Evolutionary conservation across 2,888 invertebrate genomes (phyloP), one percentile per base, ranked within the genome.

Genomic region (Pseudococcus viburni): DNA sequence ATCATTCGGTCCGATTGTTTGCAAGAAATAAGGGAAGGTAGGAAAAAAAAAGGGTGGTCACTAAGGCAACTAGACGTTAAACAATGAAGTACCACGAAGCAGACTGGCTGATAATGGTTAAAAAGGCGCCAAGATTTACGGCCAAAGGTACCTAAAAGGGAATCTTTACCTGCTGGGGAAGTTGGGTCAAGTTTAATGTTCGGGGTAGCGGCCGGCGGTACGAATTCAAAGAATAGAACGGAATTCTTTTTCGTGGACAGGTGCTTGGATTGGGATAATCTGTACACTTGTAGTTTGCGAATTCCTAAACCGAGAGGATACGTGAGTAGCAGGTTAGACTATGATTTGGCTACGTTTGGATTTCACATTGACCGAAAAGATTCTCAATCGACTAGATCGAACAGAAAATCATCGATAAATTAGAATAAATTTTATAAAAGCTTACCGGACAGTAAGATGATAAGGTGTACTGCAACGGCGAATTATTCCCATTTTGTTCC

Each of bases 361-460:
- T 42, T 42, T 42, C 3, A 6, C 3, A 42, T 42, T 7, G 42
- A 42, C 5, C 9, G 42, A 15, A n/a, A n/a, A n/a, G 55, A 55
- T 17, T n/a, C n/a, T 17, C 0, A 55, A 6, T 15, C 6, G 55
- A 55, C 26, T 15, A 73, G 26, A 73, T 64, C 64, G 64, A 73
- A 26, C 6, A 33, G 3, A 26, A 73, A 26, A 22, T 11, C 39
- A 39, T n/a, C 33, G 15, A 39, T 15, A n/a, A 15, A 15, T 26
- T 73, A 22, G 2, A 42, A 73, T 1, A 73, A 5, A 11, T 68
- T 68, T 68, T 11, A 33, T 33, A 12, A 42, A 12, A 33, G 4
- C 89, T 89, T 55, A 89, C 90, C 89, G 89, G 90, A 88, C 89
- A 89, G 88, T 89, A 89, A 15, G 90, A 88, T 17, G 89, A 89